Evolutionary conservation across 2,113 vertebrate species (phyloP), one percentile per base, ranked within the genome.

Genomic region (Mugil cephalus): DNA sequence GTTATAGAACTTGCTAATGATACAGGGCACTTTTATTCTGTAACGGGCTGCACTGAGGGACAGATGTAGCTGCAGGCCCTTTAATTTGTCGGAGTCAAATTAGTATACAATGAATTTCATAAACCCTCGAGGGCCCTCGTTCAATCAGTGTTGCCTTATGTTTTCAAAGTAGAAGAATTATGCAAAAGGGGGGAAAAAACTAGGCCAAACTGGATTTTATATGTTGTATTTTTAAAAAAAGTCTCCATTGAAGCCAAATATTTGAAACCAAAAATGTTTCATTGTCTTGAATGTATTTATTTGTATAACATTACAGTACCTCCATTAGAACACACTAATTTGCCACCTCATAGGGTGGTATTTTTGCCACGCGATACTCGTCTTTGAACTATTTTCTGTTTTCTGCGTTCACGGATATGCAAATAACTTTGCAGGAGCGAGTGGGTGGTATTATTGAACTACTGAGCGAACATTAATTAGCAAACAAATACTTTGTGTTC

Each of bases 21-120:
- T 78, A 54, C 60, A 10, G 30, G 69, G 51, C 64, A 67, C 79
- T 77, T 75, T 65, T 54, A 48, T 79, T 82, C 42, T 38, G 74
- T 73, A 61, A 73, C 59, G 47, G 69, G 59, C 66, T 69, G 75
- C 56, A 64, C 73, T 79, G 45, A 83, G 84, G 84, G 84, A 82
- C 88, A 86, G 71, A 80, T 84, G 80, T 77, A 64, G 76, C 86
- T 67, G 38, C 50, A 58, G 88, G 84, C 86, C 40, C 71, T 69
- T 86, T 78, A 82, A 86, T 88, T 84, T 89, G 70, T 83, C 47
- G 10, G 19, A 77, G 79, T 83, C 60, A 79, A 79, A 86, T 91
- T 88, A 87, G 71, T 81, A 79, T 69, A 86, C 84, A 83, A 70
- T 84, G 63, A 64, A 67, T 82, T 86, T 80, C 72, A 67, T 71